Evolutionary conservation across 2,797 vertebrate genomes (phyloP), one percentile per base, ranked within the genome.

Genomic region (Eospalax fontanierii): DNA sequence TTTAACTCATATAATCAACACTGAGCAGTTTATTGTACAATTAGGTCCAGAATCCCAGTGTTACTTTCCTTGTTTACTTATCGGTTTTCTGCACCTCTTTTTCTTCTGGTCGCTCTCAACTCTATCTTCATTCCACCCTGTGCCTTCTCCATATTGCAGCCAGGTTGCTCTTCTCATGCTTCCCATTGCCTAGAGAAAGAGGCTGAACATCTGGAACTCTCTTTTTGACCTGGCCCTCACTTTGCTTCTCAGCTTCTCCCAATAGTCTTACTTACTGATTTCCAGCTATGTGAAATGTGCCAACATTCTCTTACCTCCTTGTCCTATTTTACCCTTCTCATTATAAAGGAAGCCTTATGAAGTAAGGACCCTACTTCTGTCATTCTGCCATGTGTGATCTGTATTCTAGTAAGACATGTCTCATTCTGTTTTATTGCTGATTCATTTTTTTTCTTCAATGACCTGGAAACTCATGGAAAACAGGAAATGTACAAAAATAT

Each of bases 61-160:
- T 78, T 22, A 33, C 43, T n/a, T 11, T 46, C 7, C 4, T 5
- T 54, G 46, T 30, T 10, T 14, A 12, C 4, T n/a, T 8, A 10
- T n/a, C n/a, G 38, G 38, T 24, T 30, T 2, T 91, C 10, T 66
- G 26, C 0, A 28, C 21, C 68, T 88, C 11, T 7, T 61, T 96
- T 91, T 61, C 68, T 95, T 83, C 70, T 70, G 4, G 9, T 80
- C 50, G 22, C 38, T 66, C 9, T 2, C 6, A 21, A 35, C 18
- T 4, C 16, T 18, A n/a, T 54, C 54, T 6, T 30, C 4, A 18
- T 7, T 61, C 9, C n/a, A 22, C 22, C 12, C 5, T 0, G 0
- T 12, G 43, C 28, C 54, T 79, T 94, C 43, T 94, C 6, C 6
- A 9, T 5, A 6, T 89, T 65, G 61, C 40, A 68, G 10, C 21